A percentile compares a stretch with the other conserved stretches of the same genome.
These are phyloP conservation scores for Acanthochromis polyacanthus DNA, from an alignment of 2,113 vertebrate species.

Conservation along the genomic window DNA sequence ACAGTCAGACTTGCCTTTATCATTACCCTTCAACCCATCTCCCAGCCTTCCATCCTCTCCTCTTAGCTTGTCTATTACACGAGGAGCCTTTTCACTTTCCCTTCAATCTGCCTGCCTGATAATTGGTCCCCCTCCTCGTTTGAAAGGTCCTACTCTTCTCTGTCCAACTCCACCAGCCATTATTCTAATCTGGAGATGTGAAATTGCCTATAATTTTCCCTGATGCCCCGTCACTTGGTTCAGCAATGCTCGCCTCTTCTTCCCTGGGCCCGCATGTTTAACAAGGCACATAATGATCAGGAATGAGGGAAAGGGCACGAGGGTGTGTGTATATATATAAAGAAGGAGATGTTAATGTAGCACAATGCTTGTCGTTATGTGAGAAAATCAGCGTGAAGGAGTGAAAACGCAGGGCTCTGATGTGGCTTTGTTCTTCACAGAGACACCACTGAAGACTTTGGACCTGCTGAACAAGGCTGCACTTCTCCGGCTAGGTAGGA, in stretches of 20 bases:
- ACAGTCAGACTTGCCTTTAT: conserved; percentile 64
- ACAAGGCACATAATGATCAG: conserved; percentile 79
- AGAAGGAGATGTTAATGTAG: conserved; percentile 68
- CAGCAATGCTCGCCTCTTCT: conserved; percentile 70
- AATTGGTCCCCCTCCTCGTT: conserved; percentile 78
- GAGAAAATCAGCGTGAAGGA: conserved; percentile 60
- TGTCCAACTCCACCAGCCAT: conserved; percentile 84
- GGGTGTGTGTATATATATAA: conserved; percentile 59
- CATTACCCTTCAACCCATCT: conserved; percentile 62
- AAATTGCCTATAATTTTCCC: conserved; percentile 89
- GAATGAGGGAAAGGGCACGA: conserved; percentile 65
- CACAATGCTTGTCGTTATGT: conserved; percentile 60
- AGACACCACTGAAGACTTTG: conserved; percentile 27
- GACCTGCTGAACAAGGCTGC: conserved; percentile 40
- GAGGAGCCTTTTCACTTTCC: conserved; percentile 73
- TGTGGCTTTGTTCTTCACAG: conserved; percentile 57
- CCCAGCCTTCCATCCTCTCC: conserved; percentile 45
- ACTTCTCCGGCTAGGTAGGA: conserved; percentile 60
- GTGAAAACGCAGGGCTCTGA: conserved; percentile 46
- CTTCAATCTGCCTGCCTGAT: conserved; percentile 78
- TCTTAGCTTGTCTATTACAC: conserved; percentile 62
- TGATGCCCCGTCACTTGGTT: conserved; percentile 80
- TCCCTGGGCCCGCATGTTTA: conserved; percentile 71
- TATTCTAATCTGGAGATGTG: conserved; percentile 88
- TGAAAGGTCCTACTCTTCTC: conserved; percentile 83